Conservation (phyloP, 2,888 invertebrate species). For the Pheosia tremula region DNA sequence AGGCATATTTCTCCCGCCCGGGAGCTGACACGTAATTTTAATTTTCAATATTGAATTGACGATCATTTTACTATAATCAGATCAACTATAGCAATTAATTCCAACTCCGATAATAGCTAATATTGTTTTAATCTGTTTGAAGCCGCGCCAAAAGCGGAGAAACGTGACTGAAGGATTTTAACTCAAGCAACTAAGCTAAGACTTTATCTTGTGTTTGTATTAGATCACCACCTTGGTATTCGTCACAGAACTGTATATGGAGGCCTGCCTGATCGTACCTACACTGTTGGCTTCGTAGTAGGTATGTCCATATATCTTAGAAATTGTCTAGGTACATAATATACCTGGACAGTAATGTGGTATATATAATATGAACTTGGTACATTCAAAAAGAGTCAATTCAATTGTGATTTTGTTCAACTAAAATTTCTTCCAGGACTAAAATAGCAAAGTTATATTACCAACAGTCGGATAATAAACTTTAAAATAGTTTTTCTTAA, state of each 20-base stretch:
- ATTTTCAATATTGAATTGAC: background rate
- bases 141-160: constrained; percentile 16
- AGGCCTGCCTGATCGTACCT: constrained; percentile 8
- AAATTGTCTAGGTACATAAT: too few relatives aligned
- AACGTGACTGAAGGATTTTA: constrained; percentile 44
- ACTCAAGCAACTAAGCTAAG: constrained; percentile 25
- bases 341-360: too few relatives aligned
- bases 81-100: background rate
- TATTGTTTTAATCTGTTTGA: constrained; percentile 14
- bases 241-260: constrained; percentile 43
- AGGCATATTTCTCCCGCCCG: too few relatives aligned
- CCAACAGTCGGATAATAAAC: background rate
- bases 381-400: too few relatives aligned
- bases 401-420: too few relatives aligned
- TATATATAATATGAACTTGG: background rate
- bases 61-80: background rate
- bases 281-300: constrained; percentile 16
- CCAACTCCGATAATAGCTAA: background rate
- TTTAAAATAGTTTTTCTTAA: background rate
- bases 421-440: background rate
- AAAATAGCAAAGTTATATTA: background rate
- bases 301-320: background rate
- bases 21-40: too few relatives aligned
- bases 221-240: constrained; percentile 56
- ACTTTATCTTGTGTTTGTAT: constrained; percentile 37